phyloP scores from a whole-genome alignment of 2,888 invertebrate species.

The Drosophila histrio region DNA sequence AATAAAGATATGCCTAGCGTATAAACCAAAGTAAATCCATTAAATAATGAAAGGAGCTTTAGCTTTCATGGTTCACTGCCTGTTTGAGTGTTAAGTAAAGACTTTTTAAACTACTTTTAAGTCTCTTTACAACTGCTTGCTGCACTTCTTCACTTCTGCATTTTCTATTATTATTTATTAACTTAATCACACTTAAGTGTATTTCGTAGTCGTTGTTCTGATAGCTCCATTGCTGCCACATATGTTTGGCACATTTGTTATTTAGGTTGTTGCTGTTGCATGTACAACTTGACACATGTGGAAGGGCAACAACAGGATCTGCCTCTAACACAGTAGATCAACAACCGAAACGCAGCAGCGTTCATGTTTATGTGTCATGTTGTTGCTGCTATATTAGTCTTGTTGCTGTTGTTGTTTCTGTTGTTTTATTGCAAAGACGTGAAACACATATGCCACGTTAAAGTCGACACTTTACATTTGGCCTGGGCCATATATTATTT shows the following conservation, averaged over 20 bases:
- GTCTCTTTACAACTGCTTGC: not conserved
- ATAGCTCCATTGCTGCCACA: constrained; percentile 33
- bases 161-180: not conserved
- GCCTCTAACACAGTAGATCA: constrained; percentile 51
- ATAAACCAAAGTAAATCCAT: too few relatives aligned
- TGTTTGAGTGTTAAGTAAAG: too few relatives aligned
- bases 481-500: constrained; percentile 71
- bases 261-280: constrained; percentile 26
- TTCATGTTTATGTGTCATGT: constrained; percentile 8
- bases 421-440: constrained; percentile 73
- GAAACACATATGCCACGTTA: constrained; percentile 64
- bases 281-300: constrained; percentile 16
- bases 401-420: constrained; percentile 31
- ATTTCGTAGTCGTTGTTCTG: constrained; percentile 2
- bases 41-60: too few relatives aligned
- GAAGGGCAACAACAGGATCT: constrained; percentile 3
- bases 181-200: not conserved
- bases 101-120: not conserved
- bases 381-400: constrained; percentile 11
- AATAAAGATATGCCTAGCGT: too few relatives aligned
- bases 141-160: not conserved
- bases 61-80: too few relatives aligned
- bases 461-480: constrained; percentile 77
- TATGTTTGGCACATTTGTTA: constrained; percentile 47
- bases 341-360: constrained; percentile 42